Base-by-base conservation (phyloP, 2,888 invertebrate species). In the Dasysyrphus tricinctus region DNA sequence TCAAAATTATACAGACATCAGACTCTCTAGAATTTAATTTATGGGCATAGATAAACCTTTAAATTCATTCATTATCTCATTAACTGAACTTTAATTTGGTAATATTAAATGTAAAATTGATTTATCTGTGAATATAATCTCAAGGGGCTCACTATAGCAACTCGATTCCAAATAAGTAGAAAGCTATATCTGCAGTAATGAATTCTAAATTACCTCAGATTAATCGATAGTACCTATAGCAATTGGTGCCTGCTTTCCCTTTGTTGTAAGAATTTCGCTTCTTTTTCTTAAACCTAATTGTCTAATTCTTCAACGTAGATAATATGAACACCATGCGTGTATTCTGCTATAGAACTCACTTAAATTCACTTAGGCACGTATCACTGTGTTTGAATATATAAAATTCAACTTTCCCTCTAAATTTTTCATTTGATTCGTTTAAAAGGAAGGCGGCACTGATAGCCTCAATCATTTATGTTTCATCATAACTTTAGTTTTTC, bases 291-390 rank as follows among this genome's bases (percentile, higher is more conserved):
- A n/a, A 49, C 49, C 67, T 67, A 67, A 67, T 49, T 67, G 47
- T 67, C 49, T 67, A 67, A 49, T 49, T 67, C 34, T 47, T 65
- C 7, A 49, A 65, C 32, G 65, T 47, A 63, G 12, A 37, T 42
- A 42, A 12, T 11, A 69, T n/a, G 11, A 39, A 24, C 39, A 51
- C 37, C 51, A 51, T 37, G 24, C 47, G 16, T 3, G n/a, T n/a
- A 51, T 24, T 0, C n/a, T 24, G 24, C 24, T 24, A 24, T 24
- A 61, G 12, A 59, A 54, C 70, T 70, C 74, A 63, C 74, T 79
- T 74, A 79, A 61, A 61, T 82, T 69, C 69, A 61, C 69, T 78
- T 61, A 83, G 74, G 61, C 83, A 82, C 75, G 80, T 80, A 80
- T 79, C 39, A 65, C 73, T 24, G 3, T 24, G 24, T 3, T 24